Conservation (phyloP, 2,113 vertebrate species). For the Microcebus lehilahytsara region DNA sequence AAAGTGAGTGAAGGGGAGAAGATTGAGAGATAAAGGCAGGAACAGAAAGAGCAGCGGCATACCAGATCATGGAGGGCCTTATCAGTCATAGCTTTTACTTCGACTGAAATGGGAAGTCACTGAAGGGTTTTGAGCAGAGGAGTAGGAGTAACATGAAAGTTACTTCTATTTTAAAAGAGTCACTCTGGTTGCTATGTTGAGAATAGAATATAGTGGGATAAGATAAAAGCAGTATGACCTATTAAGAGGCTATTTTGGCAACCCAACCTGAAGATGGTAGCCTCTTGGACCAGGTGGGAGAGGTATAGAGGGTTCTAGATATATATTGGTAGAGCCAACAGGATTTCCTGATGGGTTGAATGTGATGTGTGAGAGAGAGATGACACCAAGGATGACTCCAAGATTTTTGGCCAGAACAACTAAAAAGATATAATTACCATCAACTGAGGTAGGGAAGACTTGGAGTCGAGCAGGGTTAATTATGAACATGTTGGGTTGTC, state of each 20-base stretch:
- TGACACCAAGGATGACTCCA: neutral
- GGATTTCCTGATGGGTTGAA: neutral
- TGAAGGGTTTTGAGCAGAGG: neutral
- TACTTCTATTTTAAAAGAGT: slow-evolving; percentile 25
- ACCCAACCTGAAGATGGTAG: neutral
- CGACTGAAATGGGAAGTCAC: neutral
- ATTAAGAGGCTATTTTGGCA: neutral
- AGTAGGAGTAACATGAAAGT: neutral
- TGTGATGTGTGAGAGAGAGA: neutral
- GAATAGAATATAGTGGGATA: neutral
- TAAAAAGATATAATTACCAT: neutral
- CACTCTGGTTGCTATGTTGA: neutral
- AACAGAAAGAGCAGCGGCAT: neutral
- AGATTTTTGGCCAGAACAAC: neutral
- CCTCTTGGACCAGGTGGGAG: neutral
- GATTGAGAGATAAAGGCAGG: neutral
- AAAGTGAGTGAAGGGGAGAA: neutral
- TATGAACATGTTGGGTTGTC: neutral
- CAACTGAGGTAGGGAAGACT: neutral
- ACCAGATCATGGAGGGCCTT: neutral
- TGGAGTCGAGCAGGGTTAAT: neutral
- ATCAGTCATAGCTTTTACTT: neutral
- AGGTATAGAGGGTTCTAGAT: neutral
- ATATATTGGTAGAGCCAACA: neutral
- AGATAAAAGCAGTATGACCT: neutral